phyloP scores from a whole-genome alignment of 1,140 invertebrate genomes.

The Saccostrea glomerata region DNA sequence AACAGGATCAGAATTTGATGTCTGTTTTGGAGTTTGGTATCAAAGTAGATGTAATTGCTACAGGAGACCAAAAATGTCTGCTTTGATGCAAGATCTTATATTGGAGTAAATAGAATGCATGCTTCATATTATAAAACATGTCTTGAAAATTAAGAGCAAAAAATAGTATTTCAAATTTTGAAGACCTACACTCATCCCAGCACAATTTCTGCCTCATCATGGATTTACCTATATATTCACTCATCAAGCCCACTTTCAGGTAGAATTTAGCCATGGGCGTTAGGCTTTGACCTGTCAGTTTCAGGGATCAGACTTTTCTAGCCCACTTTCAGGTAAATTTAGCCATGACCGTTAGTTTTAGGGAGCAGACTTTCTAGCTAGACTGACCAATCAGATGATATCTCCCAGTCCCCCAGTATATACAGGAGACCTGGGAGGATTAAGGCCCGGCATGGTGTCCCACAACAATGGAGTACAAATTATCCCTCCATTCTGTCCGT shows the following conservation, averaged over 20 bases:
- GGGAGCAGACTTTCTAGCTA: neutral
- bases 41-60: neutral
- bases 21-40: neutral
- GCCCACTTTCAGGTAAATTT: too few species aligned
- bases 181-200: too few species aligned
- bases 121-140: neutral
- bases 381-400: neutral
- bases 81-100: slow-evolving; percentile 9
- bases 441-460: neutral
- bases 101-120: neutral
- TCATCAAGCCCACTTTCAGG: too few species aligned
- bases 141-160: neutral
- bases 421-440: neutral
- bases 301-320: neutral
- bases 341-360: neutral
- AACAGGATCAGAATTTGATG: slow-evolving; percentile 9
- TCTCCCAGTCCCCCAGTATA: neutral
- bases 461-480: neutral
- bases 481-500: neutral
- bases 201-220: too few species aligned
- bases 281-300: neutral
- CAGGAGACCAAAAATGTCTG: neutral
- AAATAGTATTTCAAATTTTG: neutral
- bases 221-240: too few species aligned
- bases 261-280: neutral